phyloP scores from a whole-genome alignment of 2,888 invertebrate species.

The Sminthurides aquaticus region DNA sequence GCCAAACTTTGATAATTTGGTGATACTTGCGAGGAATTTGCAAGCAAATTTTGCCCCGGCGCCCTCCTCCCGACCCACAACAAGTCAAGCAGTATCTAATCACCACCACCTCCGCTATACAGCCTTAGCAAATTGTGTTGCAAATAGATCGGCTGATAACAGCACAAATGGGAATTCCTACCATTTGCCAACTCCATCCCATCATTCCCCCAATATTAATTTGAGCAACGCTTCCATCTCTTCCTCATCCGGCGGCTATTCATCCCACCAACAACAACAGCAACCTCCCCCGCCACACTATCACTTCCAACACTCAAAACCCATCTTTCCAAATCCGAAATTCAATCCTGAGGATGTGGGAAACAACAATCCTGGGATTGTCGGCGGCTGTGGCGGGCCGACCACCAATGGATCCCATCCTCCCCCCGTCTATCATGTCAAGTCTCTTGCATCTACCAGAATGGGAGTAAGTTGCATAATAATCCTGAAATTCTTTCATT shows the following conservation, averaged over 20 bases:
- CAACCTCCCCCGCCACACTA: neutral
- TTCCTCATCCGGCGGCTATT: neutral
- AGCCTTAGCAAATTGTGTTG: conserved; percentile 25
- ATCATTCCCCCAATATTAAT: conserved; percentile 16
- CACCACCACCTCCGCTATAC: conserved; percentile 26
- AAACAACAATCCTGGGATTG: neutral
- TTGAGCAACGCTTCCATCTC: neutral
- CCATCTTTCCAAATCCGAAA: neutral
- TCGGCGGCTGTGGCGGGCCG: neutral
- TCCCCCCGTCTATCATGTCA: neutral
- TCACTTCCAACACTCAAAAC: neutral
- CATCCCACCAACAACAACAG: too few relatives aligned
- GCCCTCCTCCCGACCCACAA: neutral
- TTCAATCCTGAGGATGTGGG: neutral
- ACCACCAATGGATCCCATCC: neutral
- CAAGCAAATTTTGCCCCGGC: conserved; percentile 6
- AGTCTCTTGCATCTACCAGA: neutral
- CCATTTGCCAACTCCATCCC: conserved; percentile 5
- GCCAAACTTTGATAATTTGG: conserved; percentile 26
- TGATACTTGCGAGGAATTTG: conserved; percentile 20
- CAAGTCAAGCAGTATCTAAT: neutral
- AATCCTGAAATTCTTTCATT: neutral
- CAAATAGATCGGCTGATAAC: conserved; percentile 16
- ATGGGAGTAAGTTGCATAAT: neutral
- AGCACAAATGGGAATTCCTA: neutral